Conservation (phyloP, 2,113 vertebrate genomes). For the Thunnus maccoyii region DNA sequence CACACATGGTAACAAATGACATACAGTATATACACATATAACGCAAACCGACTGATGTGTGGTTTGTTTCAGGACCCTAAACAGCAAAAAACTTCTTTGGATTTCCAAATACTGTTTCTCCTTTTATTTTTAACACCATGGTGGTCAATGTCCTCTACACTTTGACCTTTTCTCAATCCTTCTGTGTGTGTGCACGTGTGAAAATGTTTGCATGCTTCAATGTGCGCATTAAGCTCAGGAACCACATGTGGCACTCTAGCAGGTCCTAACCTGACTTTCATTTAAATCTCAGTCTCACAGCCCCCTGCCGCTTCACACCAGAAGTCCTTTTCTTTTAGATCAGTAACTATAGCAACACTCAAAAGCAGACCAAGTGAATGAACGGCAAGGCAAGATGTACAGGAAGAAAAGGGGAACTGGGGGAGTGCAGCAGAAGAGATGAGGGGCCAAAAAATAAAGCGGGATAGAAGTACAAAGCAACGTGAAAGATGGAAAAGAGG, state of each 20-base stretch:
- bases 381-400: not conserved
- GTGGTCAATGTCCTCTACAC: not conserved
- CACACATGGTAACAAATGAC: conserved; percentile 20
- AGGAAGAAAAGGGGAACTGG: not conserved
- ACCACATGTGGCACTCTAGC: conserved; percentile 41
- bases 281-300: conserved; percentile 52
- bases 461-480: not conserved
- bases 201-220: conserved; percentile 19
- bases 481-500: conserved; percentile 2
- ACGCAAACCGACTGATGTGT: not conserved
- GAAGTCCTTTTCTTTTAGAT: conserved; percentile 41
- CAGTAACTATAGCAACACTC: conserved; percentile 75
- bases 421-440: not conserved
- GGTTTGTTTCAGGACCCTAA: not conserved
- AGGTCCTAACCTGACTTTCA: conserved; percentile 65
- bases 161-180: not conserved
- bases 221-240: not conserved
- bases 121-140: conserved; percentile 1
- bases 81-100: not conserved
- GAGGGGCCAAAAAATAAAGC: conserved; percentile 5
- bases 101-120: not conserved
- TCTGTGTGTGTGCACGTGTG: not conserved
- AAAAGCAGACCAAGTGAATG: conserved; percentile 41
- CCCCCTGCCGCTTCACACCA: conserved; percentile 56
- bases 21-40: not conserved